Conservation (phyloP, 1,140 invertebrate genomes). For the Maconellicoccus hirsutus region DNA sequence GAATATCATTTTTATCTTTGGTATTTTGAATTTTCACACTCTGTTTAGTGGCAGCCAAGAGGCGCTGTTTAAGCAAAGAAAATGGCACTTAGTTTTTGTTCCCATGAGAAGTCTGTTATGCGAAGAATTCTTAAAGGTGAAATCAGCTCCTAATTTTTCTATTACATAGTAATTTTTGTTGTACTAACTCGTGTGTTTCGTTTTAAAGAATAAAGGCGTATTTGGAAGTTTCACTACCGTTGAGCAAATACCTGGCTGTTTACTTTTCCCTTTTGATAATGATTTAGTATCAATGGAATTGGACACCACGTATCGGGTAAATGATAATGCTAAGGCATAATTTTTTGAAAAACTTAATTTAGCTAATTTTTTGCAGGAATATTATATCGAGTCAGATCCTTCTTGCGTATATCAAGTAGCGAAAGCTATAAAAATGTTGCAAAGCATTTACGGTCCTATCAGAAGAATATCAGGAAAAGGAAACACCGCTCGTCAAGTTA, state of each 20-base stretch:
- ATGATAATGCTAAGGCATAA: conserved; percentile 11
- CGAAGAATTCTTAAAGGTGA: conserved; percentile 57
- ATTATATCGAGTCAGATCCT: conserved; percentile 74
- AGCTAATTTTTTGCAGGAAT: conserved; percentile 47
- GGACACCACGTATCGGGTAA: conserved; percentile 56
- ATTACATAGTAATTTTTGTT: conserved; percentile 8
- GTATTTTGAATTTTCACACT: no score
- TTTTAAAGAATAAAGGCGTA: conserved; percentile 63
- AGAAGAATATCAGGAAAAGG: conserved; percentile 84
- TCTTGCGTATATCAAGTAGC: conserved; percentile 80
- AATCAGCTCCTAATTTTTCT: conserved; percentile 21
- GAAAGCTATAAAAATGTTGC: conserved; percentile 70
- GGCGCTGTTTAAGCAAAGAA: conserved; percentile 34
- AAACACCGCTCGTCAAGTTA: conserved; percentile 71
- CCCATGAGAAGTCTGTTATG: conserved; percentile 77
- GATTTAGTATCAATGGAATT: conserved; percentile 90
- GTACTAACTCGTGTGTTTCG: conserved; percentile 26
- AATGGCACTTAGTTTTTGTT: conserved; percentile 67
- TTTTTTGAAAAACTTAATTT: background rate
- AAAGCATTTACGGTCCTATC: conserved; percentile 80
- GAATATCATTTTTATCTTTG: no score
- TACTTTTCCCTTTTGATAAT: conserved; percentile 81
- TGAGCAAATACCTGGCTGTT: conserved; percentile 67
- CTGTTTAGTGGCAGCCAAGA: no score
- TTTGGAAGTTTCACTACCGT: conserved; percentile 61